Conservation (phyloP, 2,888 invertebrate species). For the Tanaodytes sp. region DNA sequence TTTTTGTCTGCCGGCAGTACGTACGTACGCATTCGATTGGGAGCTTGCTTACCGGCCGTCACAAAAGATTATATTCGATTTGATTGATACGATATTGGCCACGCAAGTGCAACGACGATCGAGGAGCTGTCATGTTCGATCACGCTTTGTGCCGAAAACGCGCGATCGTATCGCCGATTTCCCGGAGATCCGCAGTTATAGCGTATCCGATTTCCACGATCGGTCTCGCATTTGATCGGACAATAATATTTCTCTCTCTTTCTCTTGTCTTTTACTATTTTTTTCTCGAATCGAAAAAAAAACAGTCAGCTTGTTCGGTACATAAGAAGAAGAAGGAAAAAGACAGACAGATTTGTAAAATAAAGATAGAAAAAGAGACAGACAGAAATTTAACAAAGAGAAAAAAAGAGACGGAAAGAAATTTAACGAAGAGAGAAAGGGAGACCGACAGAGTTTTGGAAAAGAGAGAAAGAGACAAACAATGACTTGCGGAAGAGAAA, state of each 20-base stretch:
- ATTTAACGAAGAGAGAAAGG: no score
- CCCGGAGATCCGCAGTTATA: slow-evolving; percentile 39
- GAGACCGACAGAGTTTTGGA: no score
- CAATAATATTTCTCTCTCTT: slow-evolving; percentile 27
- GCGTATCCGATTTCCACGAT: slow-evolving; percentile 51
- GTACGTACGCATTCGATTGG: background rate
- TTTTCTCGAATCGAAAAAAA: no score
- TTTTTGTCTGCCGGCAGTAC: no score
- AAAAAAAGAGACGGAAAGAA: no score
- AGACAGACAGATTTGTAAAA: no score
- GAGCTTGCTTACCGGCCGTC: background rate
- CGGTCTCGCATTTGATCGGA: slow-evolving; percentile 32
- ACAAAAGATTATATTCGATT: slow-evolving; percentile 20
- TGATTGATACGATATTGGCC: slow-evolving; percentile 39
- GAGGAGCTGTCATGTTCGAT: slow-evolving; percentile 45
- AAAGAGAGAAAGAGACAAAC: background rate
- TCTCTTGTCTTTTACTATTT: no score
- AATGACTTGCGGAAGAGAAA: no score
- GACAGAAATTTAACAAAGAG: no score
- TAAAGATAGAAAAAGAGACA: no score
- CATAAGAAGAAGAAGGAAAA: background rate
- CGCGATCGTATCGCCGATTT: slow-evolving; percentile 49
- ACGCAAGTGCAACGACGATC: slow-evolving; percentile 45
- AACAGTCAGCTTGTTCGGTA: no score
- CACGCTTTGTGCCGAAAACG: slow-evolving; percentile 28